Evolutionary conservation across 2,888 invertebrate species (phyloP).

Genomic region (Eupithecia centaureata): DNA sequence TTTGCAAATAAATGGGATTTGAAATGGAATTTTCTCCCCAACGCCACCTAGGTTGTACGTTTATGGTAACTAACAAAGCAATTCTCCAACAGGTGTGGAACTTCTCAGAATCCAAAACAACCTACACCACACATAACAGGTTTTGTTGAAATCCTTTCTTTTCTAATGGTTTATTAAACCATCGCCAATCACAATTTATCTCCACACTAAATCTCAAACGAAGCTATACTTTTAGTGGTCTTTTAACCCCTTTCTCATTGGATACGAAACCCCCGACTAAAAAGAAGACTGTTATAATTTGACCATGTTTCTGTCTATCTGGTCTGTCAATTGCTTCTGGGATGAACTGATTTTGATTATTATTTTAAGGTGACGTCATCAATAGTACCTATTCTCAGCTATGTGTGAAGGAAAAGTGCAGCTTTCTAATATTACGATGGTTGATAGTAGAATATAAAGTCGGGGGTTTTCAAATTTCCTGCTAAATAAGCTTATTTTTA

Average conservation of each 20-base stretch:
- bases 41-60: neutral
- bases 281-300: too few relatives aligned
- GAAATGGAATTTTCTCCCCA: neutral
- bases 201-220: neutral
- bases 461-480: neutral
- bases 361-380: too few relatives aligned
- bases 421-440: too few relatives aligned
- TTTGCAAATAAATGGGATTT: neutral
- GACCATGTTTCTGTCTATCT: too few relatives aligned
- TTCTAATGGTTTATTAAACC: neutral
- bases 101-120: neutral
- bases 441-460: too few relatives aligned
- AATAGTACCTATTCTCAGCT: too few relatives aligned
- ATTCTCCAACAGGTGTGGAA: neutral
- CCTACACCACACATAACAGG: neutral
- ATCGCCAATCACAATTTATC: neutral
- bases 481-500: neutral
- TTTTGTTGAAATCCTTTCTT: neutral
- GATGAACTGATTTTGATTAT: too few relatives aligned
- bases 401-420: too few relatives aligned
- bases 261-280: too few relatives aligned
- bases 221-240: neutral
- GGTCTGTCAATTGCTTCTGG: too few relatives aligned
- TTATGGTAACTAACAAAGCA: neutral
- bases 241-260: too few relatives aligned